Evolutionary conservation across 2,888 invertebrate genomes (phyloP), one percentile per base, ranked within the genome.

Genomic region (Lucinisca nassula): DNA sequence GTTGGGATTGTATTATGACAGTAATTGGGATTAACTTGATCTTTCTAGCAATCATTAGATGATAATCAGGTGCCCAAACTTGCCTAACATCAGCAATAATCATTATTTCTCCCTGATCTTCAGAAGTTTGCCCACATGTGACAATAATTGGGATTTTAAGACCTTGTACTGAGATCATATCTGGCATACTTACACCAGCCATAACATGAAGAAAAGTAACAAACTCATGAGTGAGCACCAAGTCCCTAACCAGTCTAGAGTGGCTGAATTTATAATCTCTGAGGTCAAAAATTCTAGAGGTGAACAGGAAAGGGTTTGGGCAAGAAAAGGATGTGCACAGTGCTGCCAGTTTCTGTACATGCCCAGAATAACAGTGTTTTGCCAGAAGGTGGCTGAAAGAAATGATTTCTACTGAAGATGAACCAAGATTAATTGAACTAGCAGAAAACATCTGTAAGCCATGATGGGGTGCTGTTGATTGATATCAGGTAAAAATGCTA

Each of bases 401-500:
- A 35, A 67, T 67, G 67, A 67, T 67, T 45, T 35, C 67, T 35
- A 67, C 35, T 2, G 67, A 67, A 67, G 67, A 67, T 67, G 30
- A 35, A 67, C 35, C 67, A 35, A 35, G 27, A 55, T 35, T 73
- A 81, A 72, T 58, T 74, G 51, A n/a, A 82, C 72, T 30, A 61
- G 61, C 35, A 51, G 82, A 72, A 67, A 82, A 77, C 82, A 82
- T 82, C 77, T 82, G 77, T 70, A 72, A 72, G 32, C 49, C 67
- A 51, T 67, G 76, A 76, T 30, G 77, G 82, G 35, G 24, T 1
- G 21, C 4, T 67, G 67, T 35, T 67, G 67, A 67, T 67, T 6
- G 67, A 67, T 32, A 67, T 67, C 67, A 35, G 35, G 30, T 21
- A 67, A 67, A 67, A 67, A 67, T 32, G 67, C 32, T 67, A 67